A percentile compares a stretch with the other conserved stretches of the same genome.
Evolutionary conservation across 2,888 invertebrate species (phyloP).

Genomic region (Sarcophaga subvicina): DNA sequence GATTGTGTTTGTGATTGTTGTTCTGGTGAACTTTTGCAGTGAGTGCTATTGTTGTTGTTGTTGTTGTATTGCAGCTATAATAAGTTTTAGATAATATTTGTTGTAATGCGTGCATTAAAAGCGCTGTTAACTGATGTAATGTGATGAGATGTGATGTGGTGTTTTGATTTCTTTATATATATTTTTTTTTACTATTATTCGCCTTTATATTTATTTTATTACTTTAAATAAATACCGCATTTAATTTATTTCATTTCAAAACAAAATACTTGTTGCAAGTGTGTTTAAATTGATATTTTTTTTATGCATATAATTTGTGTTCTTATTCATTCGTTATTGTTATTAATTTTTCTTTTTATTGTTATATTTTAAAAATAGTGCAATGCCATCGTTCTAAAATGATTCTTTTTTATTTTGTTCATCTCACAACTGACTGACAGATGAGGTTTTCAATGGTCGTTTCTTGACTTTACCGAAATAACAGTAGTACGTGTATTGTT

Average conservation of each 20-base stretch:
- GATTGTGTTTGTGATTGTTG: background rate
- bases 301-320: no score
- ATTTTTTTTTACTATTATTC: background rate
- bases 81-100: background rate
- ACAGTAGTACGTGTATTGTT: conserved; percentile 19
- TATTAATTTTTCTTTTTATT: conserved; percentile 6
- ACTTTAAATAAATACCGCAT: conserved; percentile 4
- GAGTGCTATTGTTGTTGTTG: background rate
- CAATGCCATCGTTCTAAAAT: conserved; percentile 48
- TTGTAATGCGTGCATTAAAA: background rate
- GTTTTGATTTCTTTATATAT: background rate
- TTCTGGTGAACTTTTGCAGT: background rate
- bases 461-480: conserved; percentile 37
- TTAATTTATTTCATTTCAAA: no score
- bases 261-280: no score
- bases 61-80: background rate
- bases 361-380: conserved; percentile 33
- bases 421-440: conserved; percentile 57
- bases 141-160: background rate
- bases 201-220: conserved; percentile 6
- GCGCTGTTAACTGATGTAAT: background rate
- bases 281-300: no score
- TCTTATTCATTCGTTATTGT: background rate
- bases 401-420: conserved; percentile 41
- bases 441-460: conserved; percentile 42